These are phyloP conservation scores for Chaetophractus vellerosus DNA, from an alignment of 2,797 vertebrate genomes.

Conservation along the genomic window DNA sequence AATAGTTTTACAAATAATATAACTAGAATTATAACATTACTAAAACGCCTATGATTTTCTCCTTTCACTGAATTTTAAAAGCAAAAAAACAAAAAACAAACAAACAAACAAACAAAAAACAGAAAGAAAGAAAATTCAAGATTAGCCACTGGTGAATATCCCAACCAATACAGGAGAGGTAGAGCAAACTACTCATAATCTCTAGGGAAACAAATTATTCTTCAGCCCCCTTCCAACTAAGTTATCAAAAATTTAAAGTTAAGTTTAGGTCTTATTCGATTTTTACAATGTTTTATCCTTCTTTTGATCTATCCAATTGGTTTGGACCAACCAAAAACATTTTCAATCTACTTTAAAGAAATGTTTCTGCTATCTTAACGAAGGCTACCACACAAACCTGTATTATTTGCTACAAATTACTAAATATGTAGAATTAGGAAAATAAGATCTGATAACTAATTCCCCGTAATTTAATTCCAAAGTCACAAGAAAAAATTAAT, in stretches of 20 bases:
- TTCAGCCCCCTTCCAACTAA: conserved; percentile 28
- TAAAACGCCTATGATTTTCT: conserved; percentile 36
- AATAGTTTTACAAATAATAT: conserved; percentile 68
- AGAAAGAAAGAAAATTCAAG: background rate
- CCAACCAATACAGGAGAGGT: conserved; percentile 15
- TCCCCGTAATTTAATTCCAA: conserved; percentile 64
- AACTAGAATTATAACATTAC: conserved; percentile 38
- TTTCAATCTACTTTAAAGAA: conserved; percentile 52
- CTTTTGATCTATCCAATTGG: conserved; percentile 23
- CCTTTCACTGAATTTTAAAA: conserved; percentile 39
- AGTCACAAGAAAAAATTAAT: conserved; percentile 60
- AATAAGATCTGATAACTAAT: conserved; percentile 48
- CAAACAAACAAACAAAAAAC: background rate
- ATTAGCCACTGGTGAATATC: conserved; percentile 42
- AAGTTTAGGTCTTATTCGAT: conserved; percentile 57
- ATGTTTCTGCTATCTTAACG: conserved; percentile 43
- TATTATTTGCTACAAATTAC: conserved; percentile 41
- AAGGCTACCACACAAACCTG: conserved; percentile 63
- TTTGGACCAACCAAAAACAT: conserved; percentile 55
- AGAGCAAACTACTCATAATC: conserved; percentile 8
- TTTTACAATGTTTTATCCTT: conserved; percentile 45
- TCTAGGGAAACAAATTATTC: conserved; percentile 54
- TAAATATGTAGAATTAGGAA: conserved; percentile 52
- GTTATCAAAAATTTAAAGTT: conserved; percentile 70
- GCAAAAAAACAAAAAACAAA: background rate